A percentile compares a stretch with the other conserved stretches of the same genome.
These are phyloP conservation scores for Cataglyphis altisquamis DNA, from an alignment of 2,888 invertebrate species.

Conservation along the genomic window DNA sequence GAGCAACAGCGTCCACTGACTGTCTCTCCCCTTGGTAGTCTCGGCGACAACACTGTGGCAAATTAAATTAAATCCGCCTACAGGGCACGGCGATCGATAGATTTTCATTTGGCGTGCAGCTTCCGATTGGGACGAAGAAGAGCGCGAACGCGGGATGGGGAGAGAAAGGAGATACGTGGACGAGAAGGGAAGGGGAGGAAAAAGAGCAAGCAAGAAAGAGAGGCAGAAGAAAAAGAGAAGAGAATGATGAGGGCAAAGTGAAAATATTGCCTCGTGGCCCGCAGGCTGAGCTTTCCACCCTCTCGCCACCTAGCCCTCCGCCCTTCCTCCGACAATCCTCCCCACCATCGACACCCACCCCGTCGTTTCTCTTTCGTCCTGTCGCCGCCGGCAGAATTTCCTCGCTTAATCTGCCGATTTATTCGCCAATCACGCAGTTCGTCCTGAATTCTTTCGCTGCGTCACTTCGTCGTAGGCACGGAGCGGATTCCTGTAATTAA, in stretches of 20 bases:
- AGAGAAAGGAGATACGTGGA: conserved; percentile 25
- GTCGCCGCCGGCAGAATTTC: conserved; percentile 64
- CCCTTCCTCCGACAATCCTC: conserved; percentile 38
- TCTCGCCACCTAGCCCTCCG: conserved; percentile 50
- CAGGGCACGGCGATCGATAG: conserved; percentile 76
- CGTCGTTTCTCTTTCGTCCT: conserved; percentile 56
- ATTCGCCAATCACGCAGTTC: conserved; percentile 71
- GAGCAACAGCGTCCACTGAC: conserved; percentile 64
- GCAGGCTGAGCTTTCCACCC: conserved; percentile 56
- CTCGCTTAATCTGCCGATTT: conserved; percentile 75
- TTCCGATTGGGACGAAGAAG: conserved; percentile 60
- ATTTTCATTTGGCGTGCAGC: conserved; percentile 76
- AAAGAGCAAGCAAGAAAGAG: conserved; percentile 47
- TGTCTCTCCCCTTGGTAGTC: conserved; percentile 58
- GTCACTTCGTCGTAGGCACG: conserved; percentile 19
- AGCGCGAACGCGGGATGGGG: conserved; percentile 28
- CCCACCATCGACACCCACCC: conserved; percentile 32
- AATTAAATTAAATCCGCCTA: conserved; percentile 79
- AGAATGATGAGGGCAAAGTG: conserved; percentile 72
- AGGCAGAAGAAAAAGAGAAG: conserved; percentile 63
- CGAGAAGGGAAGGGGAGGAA: neutral
- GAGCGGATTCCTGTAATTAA: conserved; percentile 61
- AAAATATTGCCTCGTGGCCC: conserved; percentile 76
- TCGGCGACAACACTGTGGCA: conserved; percentile 74
- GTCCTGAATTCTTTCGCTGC: conserved; percentile 62